Conservation (phyloP, 2,888 invertebrate species). For the Idaea straminata region DNA sequence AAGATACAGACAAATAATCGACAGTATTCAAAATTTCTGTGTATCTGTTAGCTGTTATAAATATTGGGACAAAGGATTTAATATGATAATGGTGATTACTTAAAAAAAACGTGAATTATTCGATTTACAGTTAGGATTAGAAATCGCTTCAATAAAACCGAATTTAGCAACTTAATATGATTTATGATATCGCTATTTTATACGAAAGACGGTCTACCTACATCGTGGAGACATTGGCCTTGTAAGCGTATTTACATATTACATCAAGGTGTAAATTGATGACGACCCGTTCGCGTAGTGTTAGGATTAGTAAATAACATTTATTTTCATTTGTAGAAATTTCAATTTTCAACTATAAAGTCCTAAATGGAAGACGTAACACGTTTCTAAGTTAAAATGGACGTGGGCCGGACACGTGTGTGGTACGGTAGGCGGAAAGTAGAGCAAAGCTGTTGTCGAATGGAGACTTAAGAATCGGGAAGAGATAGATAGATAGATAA, state of each 20-base stretch:
- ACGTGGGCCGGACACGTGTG: too few relatives aligned
- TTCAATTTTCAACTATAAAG: too few relatives aligned
- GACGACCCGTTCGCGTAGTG: constrained; percentile 30
- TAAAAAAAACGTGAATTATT: too few relatives aligned
- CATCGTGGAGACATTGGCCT: not conserved
- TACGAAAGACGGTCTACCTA: not conserved
- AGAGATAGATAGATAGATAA: too few relatives aligned
- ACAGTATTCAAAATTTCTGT: too few relatives aligned
- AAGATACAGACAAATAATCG: too few relatives aligned
- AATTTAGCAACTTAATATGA: not conserved
- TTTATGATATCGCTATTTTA: not conserved
- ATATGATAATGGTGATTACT: not conserved
- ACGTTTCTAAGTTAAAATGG: too few relatives aligned
- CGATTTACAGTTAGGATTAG: not conserved
- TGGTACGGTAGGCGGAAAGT: too few relatives aligned
- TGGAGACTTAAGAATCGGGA: too few relatives aligned
- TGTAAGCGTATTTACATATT: constrained; percentile 1
- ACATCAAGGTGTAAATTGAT: constrained; percentile 40
- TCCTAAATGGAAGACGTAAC: too few relatives aligned
- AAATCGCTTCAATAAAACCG: not conserved
- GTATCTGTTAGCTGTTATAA: constrained; percentile 7
- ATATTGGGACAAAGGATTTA: constrained; percentile 9
- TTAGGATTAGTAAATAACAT: not conserved
- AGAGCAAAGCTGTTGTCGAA: too few relatives aligned
- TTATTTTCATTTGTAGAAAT: not conserved